These are phyloP conservation scores for Lycaon pictus DNA, from an alignment of 2,113 vertebrate genomes.

Conservation along the genomic window DNA sequence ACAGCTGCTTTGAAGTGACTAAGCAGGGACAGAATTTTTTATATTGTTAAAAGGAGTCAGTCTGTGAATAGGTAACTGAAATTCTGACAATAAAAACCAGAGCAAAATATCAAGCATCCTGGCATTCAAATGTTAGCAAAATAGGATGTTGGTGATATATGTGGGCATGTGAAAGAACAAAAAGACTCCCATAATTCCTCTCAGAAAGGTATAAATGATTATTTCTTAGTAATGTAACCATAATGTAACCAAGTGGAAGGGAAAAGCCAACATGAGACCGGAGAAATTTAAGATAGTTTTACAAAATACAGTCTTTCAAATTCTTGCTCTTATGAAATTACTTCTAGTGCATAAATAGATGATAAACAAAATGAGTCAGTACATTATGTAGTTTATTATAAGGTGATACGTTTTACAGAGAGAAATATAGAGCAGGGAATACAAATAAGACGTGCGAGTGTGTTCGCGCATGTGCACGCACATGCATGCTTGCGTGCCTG, in stretches of 20 bases:
- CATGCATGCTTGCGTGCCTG: neutral
- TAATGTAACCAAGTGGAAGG: neutral
- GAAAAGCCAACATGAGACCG: neutral
- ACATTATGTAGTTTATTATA: neutral
- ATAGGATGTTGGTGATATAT: neutral
- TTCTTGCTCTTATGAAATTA: neutral
- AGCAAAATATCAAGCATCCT: neutral
- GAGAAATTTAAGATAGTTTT: neutral
- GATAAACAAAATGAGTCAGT: neutral
- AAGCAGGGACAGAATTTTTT: neutral
- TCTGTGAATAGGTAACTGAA: neutral
- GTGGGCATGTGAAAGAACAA: neutral
- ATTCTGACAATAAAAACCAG: neutral
- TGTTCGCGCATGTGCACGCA: neutral
- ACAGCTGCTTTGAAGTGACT: neutral
- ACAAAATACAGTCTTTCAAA: neutral
- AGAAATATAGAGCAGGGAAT: neutral
- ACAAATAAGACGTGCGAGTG: neutral
- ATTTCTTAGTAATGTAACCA: neutral
- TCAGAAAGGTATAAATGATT: neutral
- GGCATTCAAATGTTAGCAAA: neutral
- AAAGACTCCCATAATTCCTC: neutral
- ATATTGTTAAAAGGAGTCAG: neutral
- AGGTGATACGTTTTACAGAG: neutral
- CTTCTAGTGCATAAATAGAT: neutral